Percentiles rank a stretch among this genome's conserved stretches.
phyloP scores from a whole-genome alignment of 2,797 vertebrate genomes.

The Xerus rutilus region DNA sequence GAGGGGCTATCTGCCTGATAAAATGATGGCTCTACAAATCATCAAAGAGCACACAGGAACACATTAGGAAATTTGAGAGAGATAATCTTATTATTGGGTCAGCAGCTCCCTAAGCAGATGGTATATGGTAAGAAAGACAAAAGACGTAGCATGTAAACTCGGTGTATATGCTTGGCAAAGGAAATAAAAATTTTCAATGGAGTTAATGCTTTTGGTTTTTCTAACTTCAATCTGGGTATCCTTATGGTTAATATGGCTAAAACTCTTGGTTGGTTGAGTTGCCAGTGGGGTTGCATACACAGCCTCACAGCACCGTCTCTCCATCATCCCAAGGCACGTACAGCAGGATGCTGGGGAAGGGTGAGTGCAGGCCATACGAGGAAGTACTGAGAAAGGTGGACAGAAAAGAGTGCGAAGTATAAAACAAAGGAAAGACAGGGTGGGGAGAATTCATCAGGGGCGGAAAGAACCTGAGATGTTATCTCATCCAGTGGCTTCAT shows the following conservation, averaged over 20 bases:
- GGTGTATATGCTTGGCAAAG: not conserved
- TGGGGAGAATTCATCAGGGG: not conserved
- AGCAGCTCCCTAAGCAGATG: not conserved
- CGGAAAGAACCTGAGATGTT: not conserved
- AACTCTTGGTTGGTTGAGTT: not conserved
- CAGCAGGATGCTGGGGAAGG: not conserved
- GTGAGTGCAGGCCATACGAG: rapidly evolving
- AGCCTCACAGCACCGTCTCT: not conserved
- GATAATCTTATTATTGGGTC: not conserved
- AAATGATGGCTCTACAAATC: not conserved
- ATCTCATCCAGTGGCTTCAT: not conserved
- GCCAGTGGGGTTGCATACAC: not conserved
- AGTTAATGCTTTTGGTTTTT: not conserved
- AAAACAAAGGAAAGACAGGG: not conserved
- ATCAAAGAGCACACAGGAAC: not conserved
- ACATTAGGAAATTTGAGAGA: not conserved
- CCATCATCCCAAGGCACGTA: not conserved
- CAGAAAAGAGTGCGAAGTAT: not conserved
- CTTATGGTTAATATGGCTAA: not conserved
- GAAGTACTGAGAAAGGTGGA: not conserved
- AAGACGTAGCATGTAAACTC: not conserved
- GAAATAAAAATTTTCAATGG: not conserved
- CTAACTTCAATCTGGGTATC: not conserved
- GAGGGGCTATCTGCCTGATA: not conserved
- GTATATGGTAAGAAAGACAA: not conserved